Base-by-base conservation (phyloP, 2,888 invertebrate genomes). In the Meiosimyza decipiens region DNA sequence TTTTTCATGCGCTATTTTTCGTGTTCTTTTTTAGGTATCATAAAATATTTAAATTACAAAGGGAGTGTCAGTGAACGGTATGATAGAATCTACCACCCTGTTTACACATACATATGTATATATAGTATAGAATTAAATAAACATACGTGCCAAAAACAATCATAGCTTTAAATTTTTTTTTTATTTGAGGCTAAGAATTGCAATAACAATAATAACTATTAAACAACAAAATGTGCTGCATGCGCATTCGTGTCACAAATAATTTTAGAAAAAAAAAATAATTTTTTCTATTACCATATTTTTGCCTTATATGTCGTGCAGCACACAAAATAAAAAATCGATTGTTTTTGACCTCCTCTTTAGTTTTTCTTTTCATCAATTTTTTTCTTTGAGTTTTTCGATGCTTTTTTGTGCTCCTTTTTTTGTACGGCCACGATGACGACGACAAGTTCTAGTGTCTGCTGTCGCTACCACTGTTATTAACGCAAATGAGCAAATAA, bases 271-370 rank as follows among this genome's bases (percentile, higher is more conserved):
- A 13, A 40, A 47, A 16, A 16, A 6, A 16, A 15, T 18, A 15
- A 28, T 9, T 47, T 40, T 47, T 62, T 16, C 47, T 63, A n/a
- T 63, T 47, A n/a, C 18, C 16, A 15, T 16, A n/a, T 40, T 40
- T 60, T 13, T 60, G 9, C 49, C n/a, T 49, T 18, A 16, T 63
- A 15, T 16, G 7, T 68, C 18, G 15, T 70, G 50, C 69, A 68
- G 55, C 12, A 59, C 18, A 18, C 12, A 64, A 73, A 75, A 75
- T 73, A 77, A 77, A 82, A 82, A 82, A 82, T 82, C 82, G 82
- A 82, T 82, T 82, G 82, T 79, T 83, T 82, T 82, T 82, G 82
- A 82, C 83, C 82, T 83, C 83, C 81, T 79, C 77, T 79, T 73
- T 33, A 49, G 18, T 40, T 52, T 28, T 47, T 51, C n/a, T 64